Evolutionary conservation across 2,797 vertebrate species (phyloP), one percentile per base, ranked within the genome.

Genomic region (Emydoidea blandingii): DNA sequence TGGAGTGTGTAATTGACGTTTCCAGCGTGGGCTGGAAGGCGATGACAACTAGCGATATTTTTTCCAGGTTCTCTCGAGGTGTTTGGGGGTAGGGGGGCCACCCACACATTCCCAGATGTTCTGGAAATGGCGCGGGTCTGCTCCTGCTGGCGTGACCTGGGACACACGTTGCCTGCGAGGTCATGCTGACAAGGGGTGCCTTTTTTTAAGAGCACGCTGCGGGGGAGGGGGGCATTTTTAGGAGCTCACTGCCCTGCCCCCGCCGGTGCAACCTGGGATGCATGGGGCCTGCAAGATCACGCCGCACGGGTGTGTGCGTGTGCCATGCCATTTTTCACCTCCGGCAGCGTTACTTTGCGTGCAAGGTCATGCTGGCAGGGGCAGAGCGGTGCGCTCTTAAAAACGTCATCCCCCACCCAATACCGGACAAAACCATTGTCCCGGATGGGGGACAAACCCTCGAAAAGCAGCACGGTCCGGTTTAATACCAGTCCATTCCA

Each of bases 281-380:
- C 16, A 5, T n/a, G 62, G 62, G 19, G 34, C 62, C n/a, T n/a
- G 34, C 16, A 18, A n/a, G 16, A 65, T n/a, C 34, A n/a, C 18
- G 1, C 16, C 7, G 18, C 34, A 19, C 7, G 6, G 15, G 59
- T 1, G 59, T 15, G 5, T 34, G 59, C 10, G 10, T 2, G 14
- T 16, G 31, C 31, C 34, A 68, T 10, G 59, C 31, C 34, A 37
- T n/a, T 68, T 21, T 68, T 9, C 34, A n/a, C 34, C 8, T 6
- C 34, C 4, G 2, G 8, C 34, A 37, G 18, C 8, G 7, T 19
- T 18, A 21, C 62, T 10, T n/a, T 68, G 34, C 9, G 2, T n/a
- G 16, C 34, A 37, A 68, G 34, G 3, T n/a, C 34, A 68, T 68
- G 62, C 62, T 68, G 34, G 34, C 31, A 68, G 34, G 34, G 16